These are phyloP conservation scores for Lerista edwardsae DNA, from an alignment of 2,797 vertebrate species.

Conservation along the genomic window DNA sequence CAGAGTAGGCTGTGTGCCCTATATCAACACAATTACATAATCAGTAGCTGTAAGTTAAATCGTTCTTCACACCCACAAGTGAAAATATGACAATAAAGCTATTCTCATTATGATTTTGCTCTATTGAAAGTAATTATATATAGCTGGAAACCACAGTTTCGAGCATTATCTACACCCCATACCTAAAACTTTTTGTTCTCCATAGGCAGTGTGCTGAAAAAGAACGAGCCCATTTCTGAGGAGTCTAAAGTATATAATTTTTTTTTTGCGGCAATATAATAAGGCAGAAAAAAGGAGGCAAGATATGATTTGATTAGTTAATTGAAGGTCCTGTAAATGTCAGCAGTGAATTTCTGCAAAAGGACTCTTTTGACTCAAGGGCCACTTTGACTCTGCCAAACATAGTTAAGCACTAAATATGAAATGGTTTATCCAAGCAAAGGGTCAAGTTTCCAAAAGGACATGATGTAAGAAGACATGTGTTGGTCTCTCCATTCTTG, in stretches of 20 bases:
- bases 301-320: constrained; percentile 60
- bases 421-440: neutral
- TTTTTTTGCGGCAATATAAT: constrained; percentile 42
- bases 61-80: constrained; percentile 78
- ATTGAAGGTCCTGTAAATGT: constrained; percentile 58
- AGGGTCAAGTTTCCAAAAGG: constrained; percentile 40
- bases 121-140: constrained; percentile 74
- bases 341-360: constrained; percentile 49
- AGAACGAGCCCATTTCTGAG: constrained; percentile 60
- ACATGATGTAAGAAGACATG: neutral
- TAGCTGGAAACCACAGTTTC: constrained; percentile 70
- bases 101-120: constrained; percentile 75
- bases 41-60: constrained; percentile 83
- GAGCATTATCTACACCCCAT: constrained; percentile 68
- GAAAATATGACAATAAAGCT: constrained; percentile 80
- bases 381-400: constrained; percentile 42
- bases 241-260: constrained; percentile 52
- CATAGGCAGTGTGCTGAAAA: constrained; percentile 57
- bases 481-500: no score
- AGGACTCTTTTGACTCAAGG: constrained; percentile 47
- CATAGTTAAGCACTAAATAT: constrained; percentile 35
- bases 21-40: constrained; percentile 82
- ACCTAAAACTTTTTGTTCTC: constrained; percentile 72
- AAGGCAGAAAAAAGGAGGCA: constrained; percentile 42
- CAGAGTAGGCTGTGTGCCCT: constrained; percentile 73